These are phyloP conservation scores for Ricordea florida DNA, from an alignment of 92 coral and sea anemone genomes.

Conservation along the genomic window DNA sequence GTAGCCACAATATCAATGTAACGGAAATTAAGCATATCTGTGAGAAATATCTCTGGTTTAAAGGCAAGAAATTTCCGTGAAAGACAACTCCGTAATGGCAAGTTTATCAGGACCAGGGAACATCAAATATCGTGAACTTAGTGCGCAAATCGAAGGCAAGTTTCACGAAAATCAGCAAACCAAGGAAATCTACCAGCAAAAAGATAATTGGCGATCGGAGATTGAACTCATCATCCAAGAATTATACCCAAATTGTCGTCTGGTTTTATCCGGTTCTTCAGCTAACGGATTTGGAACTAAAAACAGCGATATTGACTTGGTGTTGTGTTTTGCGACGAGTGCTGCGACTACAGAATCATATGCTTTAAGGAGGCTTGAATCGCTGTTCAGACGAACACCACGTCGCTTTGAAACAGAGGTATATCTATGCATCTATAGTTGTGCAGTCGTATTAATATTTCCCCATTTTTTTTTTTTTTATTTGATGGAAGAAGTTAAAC, in stretches of 20 bases:
- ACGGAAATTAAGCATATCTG: too few species aligned
- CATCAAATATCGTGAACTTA: background rate
- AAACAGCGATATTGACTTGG: slow-evolving; percentile 43
- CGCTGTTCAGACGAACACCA: slow-evolving; percentile 30
- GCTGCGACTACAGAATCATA: too few species aligned
- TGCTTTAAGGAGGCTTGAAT: slow-evolving; percentile 17
- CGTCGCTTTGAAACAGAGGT: slow-evolving; percentile 61
- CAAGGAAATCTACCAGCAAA: slow-evolving; percentile 21
- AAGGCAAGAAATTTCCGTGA: too few species aligned
- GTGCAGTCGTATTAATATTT: too few species aligned
- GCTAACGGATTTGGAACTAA: slow-evolving; percentile 45
- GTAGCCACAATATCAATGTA: too few species aligned
- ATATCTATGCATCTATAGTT: background rate
- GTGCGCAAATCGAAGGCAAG: slow-evolving; percentile 33
- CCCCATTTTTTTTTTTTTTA: too few species aligned
- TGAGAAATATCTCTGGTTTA: too few species aligned
- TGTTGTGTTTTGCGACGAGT: slow-evolving; percentile 23
- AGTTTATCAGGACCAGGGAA: background rate
- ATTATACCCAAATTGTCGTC: slow-evolving; percentile 26
- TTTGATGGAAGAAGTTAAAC: too few species aligned
- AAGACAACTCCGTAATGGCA: slow-evolving; percentile 24
- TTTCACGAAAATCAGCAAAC: slow-evolving; percentile 25
- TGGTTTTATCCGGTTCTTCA: slow-evolving; percentile 51
- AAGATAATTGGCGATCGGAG: slow-evolving; percentile 46
- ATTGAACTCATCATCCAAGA: slow-evolving; percentile 19